Conservation (phyloP, 1,140 invertebrate species). For the Ctenoplectra terminalis region DNA sequence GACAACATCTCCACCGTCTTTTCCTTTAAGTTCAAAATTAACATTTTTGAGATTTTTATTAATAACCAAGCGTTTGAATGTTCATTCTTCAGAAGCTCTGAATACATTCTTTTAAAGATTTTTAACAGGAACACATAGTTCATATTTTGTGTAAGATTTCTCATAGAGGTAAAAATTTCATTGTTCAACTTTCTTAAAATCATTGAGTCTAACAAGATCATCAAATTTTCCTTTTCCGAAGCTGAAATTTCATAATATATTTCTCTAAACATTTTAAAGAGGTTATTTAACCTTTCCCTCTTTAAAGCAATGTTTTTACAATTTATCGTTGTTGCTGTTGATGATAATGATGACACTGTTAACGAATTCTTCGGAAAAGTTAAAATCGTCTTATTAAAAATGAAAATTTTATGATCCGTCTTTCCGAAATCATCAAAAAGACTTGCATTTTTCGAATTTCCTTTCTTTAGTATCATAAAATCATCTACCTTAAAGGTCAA, state of each 20-base stretch:
- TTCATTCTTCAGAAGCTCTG: neutral
- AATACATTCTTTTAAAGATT: neutral
- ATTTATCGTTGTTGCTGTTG: neutral
- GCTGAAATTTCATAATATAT: neutral
- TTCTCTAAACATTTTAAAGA: neutral
- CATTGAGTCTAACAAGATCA: neutral
- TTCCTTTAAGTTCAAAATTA: slow-evolving; percentile 25
- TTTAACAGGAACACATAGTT: slow-evolving; percentile 3
- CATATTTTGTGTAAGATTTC: neutral
- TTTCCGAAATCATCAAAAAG: no score
- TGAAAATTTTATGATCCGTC: neutral
- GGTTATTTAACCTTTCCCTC: neutral
- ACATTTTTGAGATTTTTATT: slow-evolving; percentile 56
- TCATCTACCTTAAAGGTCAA: slow-evolving; percentile 2
- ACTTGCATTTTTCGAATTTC: neutral
- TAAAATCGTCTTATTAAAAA: neutral
- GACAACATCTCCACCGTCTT: slow-evolving; percentile 71
- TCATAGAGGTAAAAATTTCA: neutral
- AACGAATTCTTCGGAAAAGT: neutral
- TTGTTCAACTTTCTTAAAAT: neutral
- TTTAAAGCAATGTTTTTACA: neutral
- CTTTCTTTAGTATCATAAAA: slow-evolving; percentile 1
- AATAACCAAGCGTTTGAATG: slow-evolving; percentile 33
- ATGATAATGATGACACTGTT: no score
- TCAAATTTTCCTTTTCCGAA: neutral